Conservation (phyloP, 2,797 vertebrate species). For the Garrulus glandarius region DNA sequence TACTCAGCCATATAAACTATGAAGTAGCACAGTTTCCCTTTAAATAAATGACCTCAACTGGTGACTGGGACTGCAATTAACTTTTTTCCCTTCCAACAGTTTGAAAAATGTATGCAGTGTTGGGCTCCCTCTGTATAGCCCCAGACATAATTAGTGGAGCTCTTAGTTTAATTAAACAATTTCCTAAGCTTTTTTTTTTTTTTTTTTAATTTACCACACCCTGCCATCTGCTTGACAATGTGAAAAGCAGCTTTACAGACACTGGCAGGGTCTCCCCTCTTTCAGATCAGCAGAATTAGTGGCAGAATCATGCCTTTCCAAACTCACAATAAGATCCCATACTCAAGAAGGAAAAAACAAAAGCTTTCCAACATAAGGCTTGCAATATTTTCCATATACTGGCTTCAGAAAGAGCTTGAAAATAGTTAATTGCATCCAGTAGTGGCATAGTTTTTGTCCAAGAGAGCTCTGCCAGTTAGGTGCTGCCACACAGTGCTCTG, state of each 20-base stretch:
- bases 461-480: neutral
- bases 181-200: neutral
- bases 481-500: neutral
- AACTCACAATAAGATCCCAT: neutral
- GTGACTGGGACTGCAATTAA: slow-evolving; percentile 2
- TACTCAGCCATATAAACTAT: neutral
- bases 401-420: neutral
- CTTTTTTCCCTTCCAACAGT: slow-evolving; percentile 19
- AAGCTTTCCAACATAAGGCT: neutral
- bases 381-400: neutral
- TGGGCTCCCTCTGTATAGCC: neutral
- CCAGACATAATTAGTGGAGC: neutral
- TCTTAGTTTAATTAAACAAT: neutral
- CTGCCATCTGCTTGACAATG: neutral
- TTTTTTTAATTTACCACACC: neutral
- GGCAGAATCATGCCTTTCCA: neutral
- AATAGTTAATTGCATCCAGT: neutral
- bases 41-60: slow-evolving; percentile 54
- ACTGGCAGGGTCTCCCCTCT: neutral
- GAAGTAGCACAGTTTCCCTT: slow-evolving; percentile 18
- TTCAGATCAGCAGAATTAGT: neutral
- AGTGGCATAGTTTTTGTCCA: neutral
- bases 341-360: neutral
- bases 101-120: neutral
- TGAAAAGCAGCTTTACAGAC: neutral